Conservation (phyloP, 2,797 vertebrate species). For the Artibeus jamaicensis region DNA sequence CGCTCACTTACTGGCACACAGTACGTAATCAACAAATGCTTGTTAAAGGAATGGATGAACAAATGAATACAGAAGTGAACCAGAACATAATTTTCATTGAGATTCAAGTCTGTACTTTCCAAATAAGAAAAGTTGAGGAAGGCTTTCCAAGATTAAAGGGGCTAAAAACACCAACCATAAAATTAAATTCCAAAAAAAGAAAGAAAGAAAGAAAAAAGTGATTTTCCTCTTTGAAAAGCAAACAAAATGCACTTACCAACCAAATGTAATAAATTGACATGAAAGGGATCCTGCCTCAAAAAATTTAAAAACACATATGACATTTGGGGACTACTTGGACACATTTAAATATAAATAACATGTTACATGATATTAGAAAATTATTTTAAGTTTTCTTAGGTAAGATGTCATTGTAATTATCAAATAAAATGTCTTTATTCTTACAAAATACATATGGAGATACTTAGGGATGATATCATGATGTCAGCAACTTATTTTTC, state of each 20-base stretch:
- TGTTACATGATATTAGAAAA: background rate
- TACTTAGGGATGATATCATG: background rate
- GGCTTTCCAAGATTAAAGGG: background rate
- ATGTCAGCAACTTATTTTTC: background rate
- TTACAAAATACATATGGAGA: background rate
- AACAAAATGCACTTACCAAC: background rate
- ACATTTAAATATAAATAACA: background rate
- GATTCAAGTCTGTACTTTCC: background rate
- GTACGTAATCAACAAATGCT: background rate
- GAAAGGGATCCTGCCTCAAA: background rate
- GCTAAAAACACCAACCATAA: background rate
- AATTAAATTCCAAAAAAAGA: background rate
- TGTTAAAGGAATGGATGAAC: background rate
- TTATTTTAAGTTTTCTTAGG: slow-evolving; percentile 7
- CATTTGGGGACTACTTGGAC: background rate
- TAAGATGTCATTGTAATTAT: background rate
- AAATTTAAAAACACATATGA: background rate
- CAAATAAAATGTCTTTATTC: background rate
- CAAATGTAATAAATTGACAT: background rate
- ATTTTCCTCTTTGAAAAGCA: background rate
- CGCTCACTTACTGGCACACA: background rate
- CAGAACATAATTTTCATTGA: background rate
- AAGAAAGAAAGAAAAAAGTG: too few relatives aligned
- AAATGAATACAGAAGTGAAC: background rate
- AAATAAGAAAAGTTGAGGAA: background rate